Evolutionary conservation across 2,113 vertebrate species (phyloP).

Genomic region (Brachionichthys hirsutus): DNA sequence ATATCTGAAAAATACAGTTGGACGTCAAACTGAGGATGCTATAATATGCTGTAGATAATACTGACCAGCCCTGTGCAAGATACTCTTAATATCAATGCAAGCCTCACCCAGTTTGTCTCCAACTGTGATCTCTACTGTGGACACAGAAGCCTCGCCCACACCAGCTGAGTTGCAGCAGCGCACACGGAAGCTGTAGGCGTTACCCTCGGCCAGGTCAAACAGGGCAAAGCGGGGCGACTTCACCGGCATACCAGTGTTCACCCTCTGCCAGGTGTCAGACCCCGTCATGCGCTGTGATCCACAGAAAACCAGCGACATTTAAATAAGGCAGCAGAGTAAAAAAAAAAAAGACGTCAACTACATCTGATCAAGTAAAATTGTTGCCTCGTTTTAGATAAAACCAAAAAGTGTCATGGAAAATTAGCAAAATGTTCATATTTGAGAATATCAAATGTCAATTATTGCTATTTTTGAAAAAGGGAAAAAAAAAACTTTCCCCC

Average conservation of each 20-base stretch:
- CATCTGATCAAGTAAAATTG: no score
- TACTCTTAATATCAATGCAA: neutral
- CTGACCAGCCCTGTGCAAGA: neutral
- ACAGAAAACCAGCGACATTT: slow-evolving; percentile 10
- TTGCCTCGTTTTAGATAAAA: no score
- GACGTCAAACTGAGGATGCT: no score
- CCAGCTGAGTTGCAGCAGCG: slow-evolving; percentile 95
- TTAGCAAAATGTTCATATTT: neutral
- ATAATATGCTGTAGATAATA: no score
- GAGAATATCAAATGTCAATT: neutral
- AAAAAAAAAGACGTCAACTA: no score
- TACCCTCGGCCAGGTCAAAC: slow-evolving; percentile 93
- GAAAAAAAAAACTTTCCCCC: slow-evolving; percentile 37
- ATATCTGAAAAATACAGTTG: no score
- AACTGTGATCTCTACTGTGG: slow-evolving; percentile 84
- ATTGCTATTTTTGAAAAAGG: neutral
- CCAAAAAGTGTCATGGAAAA: neutral
- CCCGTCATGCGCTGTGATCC: slow-evolving; percentile 82
- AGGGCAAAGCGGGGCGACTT: slow-evolving; percentile 96
- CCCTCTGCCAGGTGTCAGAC: slow-evolving; percentile 92
- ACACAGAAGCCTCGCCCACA: slow-evolving; percentile 84
- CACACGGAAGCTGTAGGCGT: slow-evolving; percentile 94
- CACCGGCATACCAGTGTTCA: slow-evolving; percentile 93
- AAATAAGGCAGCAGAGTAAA: neutral
- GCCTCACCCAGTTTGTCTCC: slow-evolving; percentile 91